These are phyloP conservation scores for Molorchus minor DNA, from an alignment of 2,888 invertebrate genomes.

Conservation along the genomic window DNA sequence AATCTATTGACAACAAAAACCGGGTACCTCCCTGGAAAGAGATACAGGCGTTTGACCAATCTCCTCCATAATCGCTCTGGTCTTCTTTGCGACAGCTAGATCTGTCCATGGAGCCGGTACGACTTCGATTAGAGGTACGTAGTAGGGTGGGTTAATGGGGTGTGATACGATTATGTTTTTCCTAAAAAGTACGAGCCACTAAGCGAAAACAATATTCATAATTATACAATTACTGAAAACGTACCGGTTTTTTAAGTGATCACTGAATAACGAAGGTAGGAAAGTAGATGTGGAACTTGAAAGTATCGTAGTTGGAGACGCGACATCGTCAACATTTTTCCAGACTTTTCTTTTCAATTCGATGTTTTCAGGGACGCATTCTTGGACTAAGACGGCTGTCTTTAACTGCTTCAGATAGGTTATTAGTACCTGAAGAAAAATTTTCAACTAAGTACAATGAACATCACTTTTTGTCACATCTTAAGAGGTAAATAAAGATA, in stretches of 20 bases:
- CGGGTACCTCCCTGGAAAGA: slow-evolving; percentile 85
- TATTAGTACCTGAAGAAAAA: slow-evolving; percentile 68
- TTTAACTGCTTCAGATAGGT: slow-evolving; percentile 75
- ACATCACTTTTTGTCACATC: neutral
- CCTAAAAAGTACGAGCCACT: slow-evolving; percentile 42
- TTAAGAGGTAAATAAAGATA: neutral
- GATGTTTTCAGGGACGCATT: slow-evolving; percentile 92
- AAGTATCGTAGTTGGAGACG: slow-evolving; percentile 79
- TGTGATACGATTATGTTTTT: slow-evolving; percentile 84
- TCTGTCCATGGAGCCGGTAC: slow-evolving; percentile 95
- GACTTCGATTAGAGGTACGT: slow-evolving; percentile 92
- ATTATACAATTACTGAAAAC: no score
- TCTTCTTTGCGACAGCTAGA: slow-evolving; percentile 75
- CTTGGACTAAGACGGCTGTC: slow-evolving; percentile 86
- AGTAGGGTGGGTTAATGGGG: slow-evolving; percentile 97
- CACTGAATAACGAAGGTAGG: slow-evolving; percentile 86
- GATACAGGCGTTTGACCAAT: slow-evolving; percentile 93
- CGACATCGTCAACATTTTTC: slow-evolving; percentile 77
- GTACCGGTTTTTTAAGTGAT: slow-evolving; percentile 76
- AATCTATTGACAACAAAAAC: slow-evolving; percentile 94
- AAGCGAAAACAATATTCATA: neutral
- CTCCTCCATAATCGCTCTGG: slow-evolving; percentile 81
- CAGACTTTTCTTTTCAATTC: slow-evolving; percentile 86
- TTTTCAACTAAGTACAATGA: neutral
- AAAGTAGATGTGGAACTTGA: slow-evolving; percentile 96